Conservation (phyloP, 2,888 invertebrate species). For the Julus scandinavius region DNA sequence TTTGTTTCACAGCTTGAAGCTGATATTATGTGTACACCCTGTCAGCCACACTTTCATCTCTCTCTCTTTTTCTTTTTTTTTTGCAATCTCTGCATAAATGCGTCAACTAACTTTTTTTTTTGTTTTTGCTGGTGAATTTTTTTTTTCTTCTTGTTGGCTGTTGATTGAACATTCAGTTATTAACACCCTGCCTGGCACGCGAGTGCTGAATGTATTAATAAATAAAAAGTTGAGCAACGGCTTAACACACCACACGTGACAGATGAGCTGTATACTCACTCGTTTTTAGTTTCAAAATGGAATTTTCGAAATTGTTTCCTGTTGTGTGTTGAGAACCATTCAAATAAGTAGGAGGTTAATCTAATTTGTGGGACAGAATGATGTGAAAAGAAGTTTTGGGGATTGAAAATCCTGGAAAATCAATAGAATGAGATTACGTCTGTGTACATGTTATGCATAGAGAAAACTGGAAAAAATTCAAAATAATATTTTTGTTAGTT, state of each 20-base stretch:
- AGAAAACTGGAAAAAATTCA: too few relatives aligned
- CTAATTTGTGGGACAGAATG: too few relatives aligned
- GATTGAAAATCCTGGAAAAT: too few relatives aligned
- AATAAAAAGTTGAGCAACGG: slow-evolving; percentile 18
- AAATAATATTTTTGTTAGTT: too few relatives aligned
- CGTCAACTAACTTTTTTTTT: neutral
- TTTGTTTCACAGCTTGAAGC: slow-evolving; percentile 46
- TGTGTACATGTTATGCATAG: too few relatives aligned
- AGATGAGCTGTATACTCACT: neutral
- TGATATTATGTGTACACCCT: slow-evolving; percentile 46
- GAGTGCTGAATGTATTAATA: slow-evolving; percentile 43
- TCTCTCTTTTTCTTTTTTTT: neutral
- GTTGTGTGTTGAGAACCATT: neutral
- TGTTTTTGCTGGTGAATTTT: neutral
- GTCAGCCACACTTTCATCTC: slow-evolving; percentile 46
- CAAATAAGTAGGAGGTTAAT: neutral
- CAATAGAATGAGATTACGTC: too few relatives aligned
- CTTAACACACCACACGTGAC: neutral
- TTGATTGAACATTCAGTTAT: slow-evolving; percentile 46
- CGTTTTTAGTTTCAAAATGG: neutral
- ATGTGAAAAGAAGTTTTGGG: too few relatives aligned
- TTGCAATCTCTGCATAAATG: slow-evolving; percentile 26
- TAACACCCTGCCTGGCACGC: slow-evolving; percentile 36
- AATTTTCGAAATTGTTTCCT: neutral
- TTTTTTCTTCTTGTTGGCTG: neutral